Evolutionary conservation across 2,797 vertebrate species (phyloP).

Genomic region (Peromyscus aztecus): DNA sequence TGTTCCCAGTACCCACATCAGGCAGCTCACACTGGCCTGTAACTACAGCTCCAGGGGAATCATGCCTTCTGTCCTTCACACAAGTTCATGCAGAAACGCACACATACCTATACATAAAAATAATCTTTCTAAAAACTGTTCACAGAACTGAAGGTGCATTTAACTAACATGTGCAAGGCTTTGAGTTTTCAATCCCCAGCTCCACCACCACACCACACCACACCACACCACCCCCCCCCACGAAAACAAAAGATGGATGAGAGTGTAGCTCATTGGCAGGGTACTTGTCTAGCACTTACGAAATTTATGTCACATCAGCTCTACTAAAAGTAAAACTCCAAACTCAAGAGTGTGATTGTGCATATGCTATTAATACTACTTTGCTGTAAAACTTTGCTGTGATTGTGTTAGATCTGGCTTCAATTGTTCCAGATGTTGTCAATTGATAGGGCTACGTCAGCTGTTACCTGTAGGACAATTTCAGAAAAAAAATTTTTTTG

Average conservation of each 20-base stretch:
- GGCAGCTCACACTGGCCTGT: not conserved
- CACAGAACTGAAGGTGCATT: not conserved
- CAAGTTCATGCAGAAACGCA: not conserved
- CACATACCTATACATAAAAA: not conserved
- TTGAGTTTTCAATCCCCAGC: too few species aligned
- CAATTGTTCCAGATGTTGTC: not conserved
- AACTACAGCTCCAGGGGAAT: not conserved
- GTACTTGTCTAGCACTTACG: not conserved
- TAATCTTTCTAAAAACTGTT: not conserved
- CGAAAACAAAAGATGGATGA: not conserved
- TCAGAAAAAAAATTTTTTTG: not conserved
- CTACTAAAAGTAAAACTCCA: not conserved
- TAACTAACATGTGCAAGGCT: not conserved
- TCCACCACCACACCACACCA: too few species aligned
- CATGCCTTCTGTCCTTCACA: not conserved
- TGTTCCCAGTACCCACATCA: not conserved
- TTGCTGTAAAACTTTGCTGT: slow-evolving; percentile 17
- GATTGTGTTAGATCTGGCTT: slow-evolving; percentile 54
- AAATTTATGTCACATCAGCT: not conserved
- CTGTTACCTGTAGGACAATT: slow-evolving; percentile 4
- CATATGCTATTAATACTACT: not conserved
- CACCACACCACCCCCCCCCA: too few species aligned
- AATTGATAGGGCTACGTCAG: not conserved
- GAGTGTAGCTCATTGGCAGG: not conserved
- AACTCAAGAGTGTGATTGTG: not conserved